These are phyloP conservation scores for Micromussa lordhowensis DNA, from an alignment of 92 coral and sea anemone genomes.

Conservation along the genomic window DNA sequence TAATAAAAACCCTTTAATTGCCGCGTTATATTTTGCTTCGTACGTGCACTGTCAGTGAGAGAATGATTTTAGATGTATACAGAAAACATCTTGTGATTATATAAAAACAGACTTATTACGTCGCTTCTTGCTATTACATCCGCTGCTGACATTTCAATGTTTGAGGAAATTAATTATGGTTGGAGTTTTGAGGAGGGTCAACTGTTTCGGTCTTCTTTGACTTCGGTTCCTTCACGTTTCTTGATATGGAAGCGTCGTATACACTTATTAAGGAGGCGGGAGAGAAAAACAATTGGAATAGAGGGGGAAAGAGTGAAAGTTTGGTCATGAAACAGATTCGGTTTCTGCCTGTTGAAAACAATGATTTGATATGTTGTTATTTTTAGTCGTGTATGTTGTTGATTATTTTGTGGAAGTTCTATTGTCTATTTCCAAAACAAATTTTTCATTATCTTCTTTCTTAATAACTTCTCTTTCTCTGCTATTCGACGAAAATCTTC, in stretches of 20 bases:
- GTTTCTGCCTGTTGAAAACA: too few relatives aligned
- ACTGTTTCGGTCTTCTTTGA: too few relatives aligned
- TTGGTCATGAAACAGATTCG: too few relatives aligned
- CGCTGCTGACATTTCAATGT: slow-evolving; percentile 15
- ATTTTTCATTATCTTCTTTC: neutral
- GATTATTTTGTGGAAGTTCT: neutral
- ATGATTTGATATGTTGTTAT: too few relatives aligned
- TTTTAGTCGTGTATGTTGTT: neutral
- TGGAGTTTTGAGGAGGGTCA: slow-evolving; percentile 3
- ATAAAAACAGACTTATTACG: too few relatives aligned
- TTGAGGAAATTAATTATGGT: neutral
- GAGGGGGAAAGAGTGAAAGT: neutral
- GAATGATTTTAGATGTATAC: neutral
- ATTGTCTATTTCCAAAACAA: neutral
- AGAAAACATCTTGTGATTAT: neutral
- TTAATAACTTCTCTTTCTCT: too few relatives aligned
- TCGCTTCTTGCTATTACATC: too few relatives aligned
- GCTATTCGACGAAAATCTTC: too few relatives aligned
- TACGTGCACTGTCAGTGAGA: neutral
- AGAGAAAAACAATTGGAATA: neutral
- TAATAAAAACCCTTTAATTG: neutral
- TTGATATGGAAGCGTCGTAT: neutral
- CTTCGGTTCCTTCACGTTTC: neutral
- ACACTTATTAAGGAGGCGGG: neutral
- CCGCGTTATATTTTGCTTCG: neutral